Base-by-base conservation (phyloP, 2,113 vertebrate species). In the Pholis gunnellus region DNA sequence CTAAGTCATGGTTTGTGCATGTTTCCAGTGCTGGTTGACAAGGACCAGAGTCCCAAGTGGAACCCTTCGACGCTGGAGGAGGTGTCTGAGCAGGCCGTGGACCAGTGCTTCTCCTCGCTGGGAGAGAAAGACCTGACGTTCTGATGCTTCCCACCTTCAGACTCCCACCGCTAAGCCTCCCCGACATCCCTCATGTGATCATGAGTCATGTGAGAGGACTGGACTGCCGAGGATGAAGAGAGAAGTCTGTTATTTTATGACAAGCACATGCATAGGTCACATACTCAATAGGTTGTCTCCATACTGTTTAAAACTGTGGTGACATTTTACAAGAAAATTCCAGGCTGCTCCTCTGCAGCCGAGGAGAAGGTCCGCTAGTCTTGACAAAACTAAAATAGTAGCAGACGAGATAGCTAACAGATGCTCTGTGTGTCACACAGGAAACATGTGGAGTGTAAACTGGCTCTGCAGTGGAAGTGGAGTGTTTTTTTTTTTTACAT, bases 21-120 rank as follows among this genome's bases (percentile, higher is more conserved):
- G 42, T 78, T 11, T 83, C 6, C 93, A 99, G 98, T 98, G 87
- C 89, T 99, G 80, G 94, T 98, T 52, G 98, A 99, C 93, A 98
- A 95, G 92, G 97, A 99, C 94, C 97, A 97, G 6, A 95, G 78
- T 72, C 97, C 97, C 29, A 95, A 90, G 85, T 99, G 98, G 98
- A 97, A 94, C 59, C 98, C 98, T 14, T 86, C 95, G 15, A 34
- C 92, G 0, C 92, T 97, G 64, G 96, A 96, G 87, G 96, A 96
- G 60, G 95, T 99, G 76, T 95, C 96, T 0, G 95, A 97, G 18
- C 94, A 96, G 87, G 90, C 85, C 13, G 50, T 99, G 92, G 95
- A 97, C 0, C 68, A 88, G 44, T 95, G 96, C 74, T 98, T 99
- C 89, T 93, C 96, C 60, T 93, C 97, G 0, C 91, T 98, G 86